phyloP scores from a whole-genome alignment of 2,113 vertebrate genomes.

The Pogona vitticeps region DNA sequence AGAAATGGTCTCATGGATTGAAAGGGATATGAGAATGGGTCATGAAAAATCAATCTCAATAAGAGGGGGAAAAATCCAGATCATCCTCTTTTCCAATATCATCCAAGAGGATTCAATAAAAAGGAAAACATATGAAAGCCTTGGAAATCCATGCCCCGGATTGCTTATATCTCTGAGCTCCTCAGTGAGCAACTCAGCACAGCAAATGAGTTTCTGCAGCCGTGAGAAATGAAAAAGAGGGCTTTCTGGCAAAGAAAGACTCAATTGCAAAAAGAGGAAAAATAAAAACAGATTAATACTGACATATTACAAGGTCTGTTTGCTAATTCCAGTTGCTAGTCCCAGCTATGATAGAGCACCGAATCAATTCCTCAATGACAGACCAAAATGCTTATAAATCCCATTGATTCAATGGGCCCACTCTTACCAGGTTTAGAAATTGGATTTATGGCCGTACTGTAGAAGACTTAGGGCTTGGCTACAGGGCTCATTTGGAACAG shows the following conservation, averaged over 20 bases:
- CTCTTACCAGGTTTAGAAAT: no score
- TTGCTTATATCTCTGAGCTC: slow-evolving; percentile 55
- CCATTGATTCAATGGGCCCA: no score
- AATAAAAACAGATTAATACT: background rate
- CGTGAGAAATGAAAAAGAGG: slow-evolving; percentile 40
- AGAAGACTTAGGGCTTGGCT: no score
- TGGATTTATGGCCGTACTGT: no score
- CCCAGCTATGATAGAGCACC: no score
- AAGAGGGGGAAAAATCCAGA: background rate
- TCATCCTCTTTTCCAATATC: background rate
- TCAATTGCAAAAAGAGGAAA: background rate
- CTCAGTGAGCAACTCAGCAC: slow-evolving; percentile 52
- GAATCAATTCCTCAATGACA: no score
- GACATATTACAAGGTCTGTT: no score
- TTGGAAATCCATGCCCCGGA: slow-evolving; percentile 55
- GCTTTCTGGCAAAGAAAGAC: background rate
- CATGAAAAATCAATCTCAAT: background rate
- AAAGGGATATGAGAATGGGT: background rate
- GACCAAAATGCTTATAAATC: no score
- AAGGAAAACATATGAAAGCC: slow-evolving; percentile 15
- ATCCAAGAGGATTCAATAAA: slow-evolving; percentile 50
- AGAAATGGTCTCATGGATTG: background rate
- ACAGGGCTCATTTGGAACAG: no score
- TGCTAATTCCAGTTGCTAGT: no score
- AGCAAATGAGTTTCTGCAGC: slow-evolving; percentile 25